These are phyloP conservation scores for Laticauda colubrina DNA, from an alignment of 2,113 vertebrate genomes.

Conservation along the genomic window DNA sequence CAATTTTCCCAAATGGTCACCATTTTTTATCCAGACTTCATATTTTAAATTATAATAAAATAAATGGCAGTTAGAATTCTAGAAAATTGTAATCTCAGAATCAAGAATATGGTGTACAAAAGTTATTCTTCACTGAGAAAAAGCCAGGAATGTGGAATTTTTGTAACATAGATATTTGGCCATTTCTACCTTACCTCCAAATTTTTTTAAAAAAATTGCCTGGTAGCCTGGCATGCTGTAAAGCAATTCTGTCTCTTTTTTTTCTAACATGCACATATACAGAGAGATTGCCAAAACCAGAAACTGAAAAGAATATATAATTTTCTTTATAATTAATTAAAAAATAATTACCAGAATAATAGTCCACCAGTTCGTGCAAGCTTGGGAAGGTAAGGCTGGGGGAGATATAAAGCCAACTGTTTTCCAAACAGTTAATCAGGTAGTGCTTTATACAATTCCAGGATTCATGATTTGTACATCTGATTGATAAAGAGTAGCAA, in stretches of 20 bases:
- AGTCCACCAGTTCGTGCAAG: slow-evolving; percentile 77
- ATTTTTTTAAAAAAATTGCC: neutral
- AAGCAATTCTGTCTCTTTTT: neutral
- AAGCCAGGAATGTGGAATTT: neutral
- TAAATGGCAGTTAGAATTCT: neutral
- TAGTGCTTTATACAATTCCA: slow-evolving; percentile 77
- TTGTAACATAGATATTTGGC: neutral
- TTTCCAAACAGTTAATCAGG: slow-evolving; percentile 75
- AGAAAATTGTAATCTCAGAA: neutral
- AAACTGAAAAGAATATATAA: neutral
- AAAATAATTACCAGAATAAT: slow-evolving; percentile 74
- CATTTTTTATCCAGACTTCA: neutral
- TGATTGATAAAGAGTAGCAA: slow-evolving; percentile 76
- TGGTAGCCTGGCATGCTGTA: too few species aligned
- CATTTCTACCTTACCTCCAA: neutral
- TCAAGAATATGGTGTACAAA: neutral
- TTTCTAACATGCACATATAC: neutral
- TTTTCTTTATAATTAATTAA: neutral
- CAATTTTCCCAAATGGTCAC: neutral
- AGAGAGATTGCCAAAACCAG: neutral
- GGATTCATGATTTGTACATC: slow-evolving; percentile 48
- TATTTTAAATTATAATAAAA: neutral
- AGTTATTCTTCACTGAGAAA: neutral
- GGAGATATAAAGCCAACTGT: slow-evolving; percentile 82
- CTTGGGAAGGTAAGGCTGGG: slow-evolving; percentile 78